phyloP scores from a whole-genome alignment of 2,888 invertebrate genomes.

The Osedax fenrisi region DNA sequence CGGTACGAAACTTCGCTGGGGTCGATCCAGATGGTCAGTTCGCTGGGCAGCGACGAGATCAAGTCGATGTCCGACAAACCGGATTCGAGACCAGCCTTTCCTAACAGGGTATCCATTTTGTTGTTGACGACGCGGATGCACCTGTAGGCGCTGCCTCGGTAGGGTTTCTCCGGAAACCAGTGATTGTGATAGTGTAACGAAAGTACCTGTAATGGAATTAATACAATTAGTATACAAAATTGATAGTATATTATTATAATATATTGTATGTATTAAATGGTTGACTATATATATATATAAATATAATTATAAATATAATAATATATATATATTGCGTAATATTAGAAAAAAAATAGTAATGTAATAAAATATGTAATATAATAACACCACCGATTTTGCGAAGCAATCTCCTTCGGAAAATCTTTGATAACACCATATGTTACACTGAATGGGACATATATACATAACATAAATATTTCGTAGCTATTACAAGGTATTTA shows the following conservation, averaged over 20 bases:
- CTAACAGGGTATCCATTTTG: conserved; percentile 61
- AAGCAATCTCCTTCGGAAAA: too few species aligned
- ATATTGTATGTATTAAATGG: too few species aligned
- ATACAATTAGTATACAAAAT: background rate
- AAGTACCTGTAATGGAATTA: conserved; percentile 30
- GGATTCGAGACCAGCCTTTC: conserved; percentile 58
- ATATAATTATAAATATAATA: too few species aligned
- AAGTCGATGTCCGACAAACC: conserved; percentile 56
- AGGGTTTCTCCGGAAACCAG: conserved; percentile 65
- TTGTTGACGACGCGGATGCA: conserved; percentile 61
- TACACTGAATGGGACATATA: too few species aligned
- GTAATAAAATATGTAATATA: too few species aligned
- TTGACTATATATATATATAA: too few species aligned
- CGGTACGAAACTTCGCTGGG: conserved; percentile 62
- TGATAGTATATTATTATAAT: background rate
- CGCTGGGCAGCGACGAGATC: conserved; percentile 58
- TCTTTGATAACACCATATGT: too few species aligned
- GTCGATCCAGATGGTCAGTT: conserved; percentile 67
- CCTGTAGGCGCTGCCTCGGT: conserved; percentile 63
- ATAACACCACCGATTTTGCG: too few species aligned
- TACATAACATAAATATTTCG: too few species aligned
- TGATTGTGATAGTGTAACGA: conserved; percentile 57
- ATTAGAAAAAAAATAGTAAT: too few species aligned
- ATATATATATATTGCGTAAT: too few species aligned
- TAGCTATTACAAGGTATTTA: too few species aligned